Conservation (phyloP, 2,888 invertebrate genomes). For the Aphidoletes aphidimyza region DNA sequence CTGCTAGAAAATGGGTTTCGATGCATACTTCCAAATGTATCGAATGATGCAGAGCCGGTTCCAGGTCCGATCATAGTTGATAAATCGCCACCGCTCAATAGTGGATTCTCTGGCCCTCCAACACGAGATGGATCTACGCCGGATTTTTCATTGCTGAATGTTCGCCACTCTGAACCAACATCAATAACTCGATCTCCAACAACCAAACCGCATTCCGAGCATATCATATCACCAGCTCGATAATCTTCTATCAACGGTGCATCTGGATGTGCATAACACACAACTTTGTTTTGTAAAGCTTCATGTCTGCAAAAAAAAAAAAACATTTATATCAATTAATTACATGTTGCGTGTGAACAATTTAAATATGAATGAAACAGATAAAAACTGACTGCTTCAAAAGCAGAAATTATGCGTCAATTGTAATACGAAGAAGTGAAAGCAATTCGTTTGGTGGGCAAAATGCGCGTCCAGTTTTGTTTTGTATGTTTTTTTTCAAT, state of each 20-base stretch:
- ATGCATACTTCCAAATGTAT: constrained; percentile 77
- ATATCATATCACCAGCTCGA: constrained; percentile 98
- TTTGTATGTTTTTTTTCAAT: too few relatives aligned
- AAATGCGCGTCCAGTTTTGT: too few relatives aligned
- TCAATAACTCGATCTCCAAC: constrained; percentile 99
- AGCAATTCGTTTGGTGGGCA: too few relatives aligned
- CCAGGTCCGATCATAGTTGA: constrained; percentile 92
- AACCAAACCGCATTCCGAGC: constrained; percentile 99
- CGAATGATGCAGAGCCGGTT: constrained; percentile 84
- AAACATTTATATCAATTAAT: background rate
- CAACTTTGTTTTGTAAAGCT: constrained; percentile 76
- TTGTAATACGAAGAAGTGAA: too few relatives aligned
- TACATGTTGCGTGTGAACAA: background rate
- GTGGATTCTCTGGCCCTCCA: constrained; percentile 97
- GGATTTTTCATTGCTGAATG: constrained; percentile 97
- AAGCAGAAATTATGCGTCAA: too few relatives aligned
- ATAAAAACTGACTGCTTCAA: background rate
- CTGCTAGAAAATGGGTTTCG: too few relatives aligned
- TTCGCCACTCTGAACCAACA: constrained; percentile 99
- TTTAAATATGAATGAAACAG: background rate
- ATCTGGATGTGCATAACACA: constrained; percentile 95
- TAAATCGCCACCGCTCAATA: constrained; percentile 94
- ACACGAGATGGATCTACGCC: constrained; percentile 99
- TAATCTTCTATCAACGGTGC: constrained; percentile 97
- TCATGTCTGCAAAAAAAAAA: background rate